Evolutionary conservation across 2,797 vertebrate genomes (phyloP).

Genomic region (Busarellus nigricollis): DNA sequence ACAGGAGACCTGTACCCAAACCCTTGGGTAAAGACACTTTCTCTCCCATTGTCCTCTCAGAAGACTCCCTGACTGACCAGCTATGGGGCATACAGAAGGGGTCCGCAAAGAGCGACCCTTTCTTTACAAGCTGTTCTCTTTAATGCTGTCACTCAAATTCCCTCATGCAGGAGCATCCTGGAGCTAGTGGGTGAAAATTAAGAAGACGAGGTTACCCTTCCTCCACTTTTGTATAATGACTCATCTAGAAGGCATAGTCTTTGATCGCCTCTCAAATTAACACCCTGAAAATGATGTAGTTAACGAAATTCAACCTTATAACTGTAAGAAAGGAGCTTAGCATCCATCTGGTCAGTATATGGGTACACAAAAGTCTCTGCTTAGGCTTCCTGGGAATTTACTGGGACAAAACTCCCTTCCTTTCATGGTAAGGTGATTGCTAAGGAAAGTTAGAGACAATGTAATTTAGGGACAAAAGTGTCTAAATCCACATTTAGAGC

Average conservation of each 20-base stretch:
- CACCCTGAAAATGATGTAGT: fast-evolving
- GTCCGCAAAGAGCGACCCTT: neutral
- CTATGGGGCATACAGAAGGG: neutral
- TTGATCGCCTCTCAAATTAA: neutral
- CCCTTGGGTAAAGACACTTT: neutral
- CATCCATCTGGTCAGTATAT: fast-evolving
- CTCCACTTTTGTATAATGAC: neutral
- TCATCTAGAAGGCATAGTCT: neutral
- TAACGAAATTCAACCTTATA: neutral
- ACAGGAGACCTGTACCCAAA: neutral
- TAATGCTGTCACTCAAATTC: neutral
- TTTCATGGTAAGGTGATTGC: neutral
- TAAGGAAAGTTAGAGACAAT: neutral
- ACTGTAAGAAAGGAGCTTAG: neutral
- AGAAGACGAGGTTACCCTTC: neutral
- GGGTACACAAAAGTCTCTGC: neutral
- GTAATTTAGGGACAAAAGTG: neutral
- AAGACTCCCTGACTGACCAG: neutral
- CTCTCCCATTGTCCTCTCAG: neutral
- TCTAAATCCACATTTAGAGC: neutral
- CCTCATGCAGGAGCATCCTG: fast-evolving
- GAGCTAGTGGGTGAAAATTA: neutral
- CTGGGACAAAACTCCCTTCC: neutral
- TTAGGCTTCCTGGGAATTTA: neutral
- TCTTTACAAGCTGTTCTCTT: neutral